Conservation (phyloP, 2,797 vertebrate species). For the Semaprochilodus insignis region DNA sequence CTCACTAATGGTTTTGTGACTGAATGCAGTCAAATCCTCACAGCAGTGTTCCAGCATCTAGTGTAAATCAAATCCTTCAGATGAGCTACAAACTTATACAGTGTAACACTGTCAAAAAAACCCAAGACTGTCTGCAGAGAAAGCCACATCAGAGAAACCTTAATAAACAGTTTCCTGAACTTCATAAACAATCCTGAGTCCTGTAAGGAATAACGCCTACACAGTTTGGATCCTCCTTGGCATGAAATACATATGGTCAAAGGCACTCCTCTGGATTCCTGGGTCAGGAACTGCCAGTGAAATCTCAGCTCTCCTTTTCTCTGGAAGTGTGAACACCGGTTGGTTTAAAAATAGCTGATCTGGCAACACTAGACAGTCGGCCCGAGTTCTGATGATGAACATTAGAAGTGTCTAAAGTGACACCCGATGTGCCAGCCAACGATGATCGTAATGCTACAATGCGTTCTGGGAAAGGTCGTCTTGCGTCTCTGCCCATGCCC, state of each 20-base stretch:
- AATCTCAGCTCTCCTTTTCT: background rate
- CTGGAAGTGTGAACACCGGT: background rate
- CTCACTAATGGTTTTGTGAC: background rate
- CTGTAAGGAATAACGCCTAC: background rate
- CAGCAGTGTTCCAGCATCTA: too few species aligned
- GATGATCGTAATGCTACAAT: background rate
- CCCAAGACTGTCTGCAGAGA: too few species aligned
- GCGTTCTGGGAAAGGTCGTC: background rate
- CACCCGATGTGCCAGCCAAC: background rate
- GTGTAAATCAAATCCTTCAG: background rate
- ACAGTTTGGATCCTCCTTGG: too few species aligned
- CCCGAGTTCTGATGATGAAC: background rate
- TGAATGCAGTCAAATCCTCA: background rate
- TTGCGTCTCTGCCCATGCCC: background rate
- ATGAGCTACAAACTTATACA: too few species aligned
- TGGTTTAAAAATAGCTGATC: background rate
- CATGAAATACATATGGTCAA: too few species aligned
- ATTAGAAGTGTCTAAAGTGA: background rate
- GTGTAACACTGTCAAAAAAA: too few species aligned
- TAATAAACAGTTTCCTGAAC: too few species aligned
- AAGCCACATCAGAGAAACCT: too few species aligned
- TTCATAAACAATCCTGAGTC: too few species aligned
- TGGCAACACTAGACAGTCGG: background rate
- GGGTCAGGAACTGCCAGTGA: background rate
- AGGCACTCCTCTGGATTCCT: background rate